phyloP scores from a whole-genome alignment of 2,113 vertebrate genomes.

The Calyptommatus sinebrachiatus region DNA sequence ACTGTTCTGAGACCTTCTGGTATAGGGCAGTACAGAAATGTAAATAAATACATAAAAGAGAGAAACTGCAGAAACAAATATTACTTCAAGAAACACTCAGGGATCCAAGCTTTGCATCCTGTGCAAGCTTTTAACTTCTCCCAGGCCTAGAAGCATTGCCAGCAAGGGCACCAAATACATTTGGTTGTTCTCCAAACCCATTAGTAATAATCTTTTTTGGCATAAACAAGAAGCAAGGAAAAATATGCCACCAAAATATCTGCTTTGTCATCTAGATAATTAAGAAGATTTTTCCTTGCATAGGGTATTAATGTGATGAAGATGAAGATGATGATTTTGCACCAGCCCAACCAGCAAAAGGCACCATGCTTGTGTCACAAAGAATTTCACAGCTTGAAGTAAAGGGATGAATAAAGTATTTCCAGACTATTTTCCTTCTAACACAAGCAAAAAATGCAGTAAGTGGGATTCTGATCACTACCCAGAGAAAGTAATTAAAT shows the following conservation, averaged over 20 bases:
- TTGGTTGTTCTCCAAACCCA: not conserved
- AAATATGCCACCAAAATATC: not conserved
- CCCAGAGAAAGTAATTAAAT: not conserved
- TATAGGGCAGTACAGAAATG: no score
- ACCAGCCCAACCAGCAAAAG: not conserved
- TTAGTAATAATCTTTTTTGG: constrained; percentile 1
- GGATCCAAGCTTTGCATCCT: not conserved
- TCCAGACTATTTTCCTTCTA: not conserved
- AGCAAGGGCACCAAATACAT: not conserved
- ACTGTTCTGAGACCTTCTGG: no score
- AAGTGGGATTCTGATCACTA: not conserved
- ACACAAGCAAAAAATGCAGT: not conserved
- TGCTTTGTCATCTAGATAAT: not conserved
- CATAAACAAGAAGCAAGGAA: not conserved
- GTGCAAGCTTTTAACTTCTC: not conserved
- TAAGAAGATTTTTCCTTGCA: not conserved
- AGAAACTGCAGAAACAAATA: not conserved
- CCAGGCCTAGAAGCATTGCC: not conserved
- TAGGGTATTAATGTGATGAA: not conserved
- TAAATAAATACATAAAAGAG: no score
- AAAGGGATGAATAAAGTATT: not conserved
- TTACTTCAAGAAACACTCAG: not conserved
- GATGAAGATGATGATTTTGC: not conserved
- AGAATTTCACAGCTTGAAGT: not conserved
- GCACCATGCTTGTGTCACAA: not conserved